Base-by-base conservation (phyloP, 2,113 vertebrate species). In the Nycticorax nycticorax region DNA sequence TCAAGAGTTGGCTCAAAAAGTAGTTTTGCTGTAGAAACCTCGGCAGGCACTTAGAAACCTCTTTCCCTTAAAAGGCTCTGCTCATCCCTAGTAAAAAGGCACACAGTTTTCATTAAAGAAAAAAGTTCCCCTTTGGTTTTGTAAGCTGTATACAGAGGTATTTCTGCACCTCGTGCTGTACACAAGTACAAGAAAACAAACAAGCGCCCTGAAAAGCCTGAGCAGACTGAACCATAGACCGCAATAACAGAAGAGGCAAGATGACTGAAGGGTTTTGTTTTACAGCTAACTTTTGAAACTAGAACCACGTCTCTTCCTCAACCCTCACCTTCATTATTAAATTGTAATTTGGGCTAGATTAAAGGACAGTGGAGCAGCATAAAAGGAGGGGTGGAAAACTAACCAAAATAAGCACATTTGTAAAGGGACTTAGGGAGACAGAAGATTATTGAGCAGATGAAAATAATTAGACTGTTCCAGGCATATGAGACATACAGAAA, bases 351-450 rank as follows among this genome's bases (percentile, higher is more conserved):
- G 53, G 59, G 35, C 89, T 89, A 85, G 84, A 96, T 97, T 93
- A 95, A 95, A 96, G 90, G 91, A 91, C 56, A 79, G 91, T 24
- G 55, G 28, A 88, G 62, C n/a, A 75, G 78, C 83, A 93, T 85
- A 85, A 96, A 94, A 96, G 68, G 41, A 80, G 56, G 24, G 23
- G 83, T 78, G 64, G 43, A 93, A 92, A 91, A 83, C 48, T 69
- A 79, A 86, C 88, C 86, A 78, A 97, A 97, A 96, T 68, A 91
- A 96, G 73, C 67, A 84, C 53, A 48, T 92, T 92, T 94, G 71
- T 73, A 67, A 89, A 92, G 73, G 30, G 39, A 95, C 45, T 75
- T 53, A 33, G 11, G 33, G 71, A 77, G 77, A 75, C 1, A 0
- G 50, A 53, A 85, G 21, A 88, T 62, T 69, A 56, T 24, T 91